Evolutionary conservation across 2,888 invertebrate genomes (phyloP), one percentile per base, ranked within the genome.

Genomic region (Limnephilus rhombicus): DNA sequence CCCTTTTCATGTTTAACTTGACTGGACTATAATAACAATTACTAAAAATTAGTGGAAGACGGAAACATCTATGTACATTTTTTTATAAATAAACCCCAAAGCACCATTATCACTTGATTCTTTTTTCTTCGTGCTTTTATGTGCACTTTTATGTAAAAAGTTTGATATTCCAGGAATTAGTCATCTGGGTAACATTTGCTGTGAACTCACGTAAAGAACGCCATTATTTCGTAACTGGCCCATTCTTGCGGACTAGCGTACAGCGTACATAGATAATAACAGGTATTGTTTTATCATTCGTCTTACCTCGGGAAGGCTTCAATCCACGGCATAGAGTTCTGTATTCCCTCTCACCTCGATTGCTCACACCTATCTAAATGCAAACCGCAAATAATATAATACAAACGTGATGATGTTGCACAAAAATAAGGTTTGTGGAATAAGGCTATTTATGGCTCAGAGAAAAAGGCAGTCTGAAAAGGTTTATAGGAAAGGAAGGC

Each of bases 141-240:
- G 24, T 24, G 24, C 68, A 68, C 1, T 68, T 24, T 68, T n/a
- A n/a, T n/a, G 24, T n/a, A 4, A 68, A 68, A 53, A 82, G 85
- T 91, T 91, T 80, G 89, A 91, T 4, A 12, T 34, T 89, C 37
- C 34, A n/a, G 4, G 80, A 49, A 90, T 90, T 82, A 90, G 90
- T 90, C 90, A 90, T 83, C 83, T 18, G 45, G 31, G 81, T 45
- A 90, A 53, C 90, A 45, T 68, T 83, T 82, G 90, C 90, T 80
- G 83, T 90, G 90, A 90, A 83, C 90, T 90, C 90, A 90, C 90
- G 90, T 90, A 90, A 82, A 90, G 83, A 89, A 89, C 89, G 68
- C 24, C 24, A 81, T 15, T 37, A 89, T 89, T 89, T 89, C 89
- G 81, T 37, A 89, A 89, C 80, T 29, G 41, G 29, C 87, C 87